phyloP scores from a whole-genome alignment of 2,113 vertebrate species.

The Trochalopteron elliotii region DNA sequence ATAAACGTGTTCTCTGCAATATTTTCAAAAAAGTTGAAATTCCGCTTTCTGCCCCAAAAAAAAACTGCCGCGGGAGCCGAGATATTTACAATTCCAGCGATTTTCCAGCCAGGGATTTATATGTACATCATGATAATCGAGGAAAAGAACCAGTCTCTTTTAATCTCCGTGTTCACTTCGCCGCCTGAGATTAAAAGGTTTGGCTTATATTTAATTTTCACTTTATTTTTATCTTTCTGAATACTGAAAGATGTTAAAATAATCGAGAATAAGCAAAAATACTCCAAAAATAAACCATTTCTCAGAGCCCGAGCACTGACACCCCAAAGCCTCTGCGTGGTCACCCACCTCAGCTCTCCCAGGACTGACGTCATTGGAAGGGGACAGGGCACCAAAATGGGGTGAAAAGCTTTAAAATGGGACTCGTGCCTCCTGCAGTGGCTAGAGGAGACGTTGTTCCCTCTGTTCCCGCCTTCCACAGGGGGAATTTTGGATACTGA shows the following conservation, averaged over 20 bases:
- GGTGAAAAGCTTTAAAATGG: background rate
- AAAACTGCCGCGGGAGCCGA: background rate
- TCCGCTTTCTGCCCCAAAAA: background rate
- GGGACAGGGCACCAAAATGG: background rate
- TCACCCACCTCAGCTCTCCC: background rate
- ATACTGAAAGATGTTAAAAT: constrained; percentile 37
- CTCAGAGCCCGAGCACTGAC: background rate
- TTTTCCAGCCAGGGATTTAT: constrained; percentile 11
- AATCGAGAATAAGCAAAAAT: constrained; percentile 10
- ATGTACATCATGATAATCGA: background rate
- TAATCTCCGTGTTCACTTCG: constrained; percentile 45
- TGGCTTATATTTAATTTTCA: background rate
- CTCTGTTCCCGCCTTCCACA: background rate
- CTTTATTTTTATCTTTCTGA: constrained; percentile 15
- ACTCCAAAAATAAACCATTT: constrained; percentile 39
- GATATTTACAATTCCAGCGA: background rate
- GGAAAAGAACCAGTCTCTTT: constrained; percentile 41
- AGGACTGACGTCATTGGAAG: background rate
- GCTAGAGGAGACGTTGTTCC: background rate
- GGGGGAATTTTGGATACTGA: background rate
- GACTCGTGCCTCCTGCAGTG: accelerated
- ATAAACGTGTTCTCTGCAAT: constrained; percentile 58
- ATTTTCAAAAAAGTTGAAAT: background rate
- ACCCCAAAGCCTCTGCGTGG: background rate
- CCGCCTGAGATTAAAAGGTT: constrained; percentile 52